Base-by-base conservation (phyloP, 2,113 vertebrate species). In the Dicentrarchus labrax region DNA sequence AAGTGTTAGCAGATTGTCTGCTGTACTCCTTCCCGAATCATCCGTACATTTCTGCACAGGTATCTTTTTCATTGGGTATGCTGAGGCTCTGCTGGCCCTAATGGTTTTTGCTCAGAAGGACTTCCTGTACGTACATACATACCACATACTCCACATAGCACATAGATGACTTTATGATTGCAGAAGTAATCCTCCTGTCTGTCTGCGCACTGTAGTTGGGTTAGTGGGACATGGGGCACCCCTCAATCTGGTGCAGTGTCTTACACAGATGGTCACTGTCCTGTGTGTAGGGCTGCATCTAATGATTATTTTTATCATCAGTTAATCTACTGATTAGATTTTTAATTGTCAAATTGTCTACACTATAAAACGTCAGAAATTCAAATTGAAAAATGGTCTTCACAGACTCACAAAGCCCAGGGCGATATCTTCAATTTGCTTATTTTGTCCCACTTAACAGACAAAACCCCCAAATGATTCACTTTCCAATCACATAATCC, bases 171-270 rank as follows among this genome's bases (percentile, higher is more conserved):
- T 47, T 71, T 48, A 59, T 82, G 30, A 56, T 78, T 68, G 61
- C 39, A 66, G 60, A 39, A 50, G 60, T 90, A 83, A 86, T 86
- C 91, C 57, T 30, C 15, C 36, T 43, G 4, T 79, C 82, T 82
- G 83, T 65, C 77, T 78, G 30, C 16, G 59, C 48, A 10, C 78
- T 78, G 47, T 19, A 9, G 74, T 76, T 86, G 78, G 82, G 76
- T 89, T 86, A 88, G 66, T 88, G 62, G 41, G 88, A 61, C 83
- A 56, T n/a, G 79, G 76, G 71, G 84, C 53, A 66, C 81, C 83
- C 71, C 66, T 76, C 75, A 83, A 51, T 93, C 72, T 91, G 86
- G 45, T 83, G 78, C 62, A 66, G 56, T 61, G 41, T 43, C 62
- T 51, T 48, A 39, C 73, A 62, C 78, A 87, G 76, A 86, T 75